Evolutionary conservation across 2,888 invertebrate species (phyloP), one percentile per base, ranked within the genome.

Genomic region (Lithophane ornitopus): DNA sequence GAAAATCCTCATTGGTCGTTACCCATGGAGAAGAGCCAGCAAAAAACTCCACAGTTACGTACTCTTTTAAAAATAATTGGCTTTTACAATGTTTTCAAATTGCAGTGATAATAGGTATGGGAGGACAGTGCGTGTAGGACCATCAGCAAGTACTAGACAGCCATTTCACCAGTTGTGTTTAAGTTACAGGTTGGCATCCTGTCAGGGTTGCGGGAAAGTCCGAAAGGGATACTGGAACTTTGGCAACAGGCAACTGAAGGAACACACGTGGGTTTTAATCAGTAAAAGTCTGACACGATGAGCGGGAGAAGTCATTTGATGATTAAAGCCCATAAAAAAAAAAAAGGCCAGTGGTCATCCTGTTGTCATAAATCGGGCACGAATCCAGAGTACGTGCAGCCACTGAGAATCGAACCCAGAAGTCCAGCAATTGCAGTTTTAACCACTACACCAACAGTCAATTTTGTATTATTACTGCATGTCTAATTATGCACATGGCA

Each of bases 401-500:
- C 22, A 52, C 52, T 52, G 22, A 52, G 52, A 22, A 9, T 52
- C 52, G 52, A 52, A 52, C 52, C 9, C 8, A 49, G 8, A 49
- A 22, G 8, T 22, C 19, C 19, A 49, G 8, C 22, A 52, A n/a
- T 54, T n/a, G 12, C 54, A 54, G 1, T 54, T 54, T 12, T 14
- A 56, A 14, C 6, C 12, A n/a, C 11, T 56, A 56, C 26, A 28
- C 19, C 19, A 34, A 14, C 6, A n/a, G 22, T 44, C 12, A 52
- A 19, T 14, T 39, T 46, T 39, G 46, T 80, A 8, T 28, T 19
- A 8, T 46, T 28, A 28, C 26, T 28, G 14, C 8, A 28, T 56
- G 14, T 2, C 9, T 61, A 80, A 74, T 80, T 61, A 44, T 22
- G 6, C 59, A 69, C 70, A 46, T 52, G 65, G 46, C 56, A 59